Conservation (phyloP, 2,113 vertebrate genomes). For the Phyllopteryx taeniolatus region DNA sequence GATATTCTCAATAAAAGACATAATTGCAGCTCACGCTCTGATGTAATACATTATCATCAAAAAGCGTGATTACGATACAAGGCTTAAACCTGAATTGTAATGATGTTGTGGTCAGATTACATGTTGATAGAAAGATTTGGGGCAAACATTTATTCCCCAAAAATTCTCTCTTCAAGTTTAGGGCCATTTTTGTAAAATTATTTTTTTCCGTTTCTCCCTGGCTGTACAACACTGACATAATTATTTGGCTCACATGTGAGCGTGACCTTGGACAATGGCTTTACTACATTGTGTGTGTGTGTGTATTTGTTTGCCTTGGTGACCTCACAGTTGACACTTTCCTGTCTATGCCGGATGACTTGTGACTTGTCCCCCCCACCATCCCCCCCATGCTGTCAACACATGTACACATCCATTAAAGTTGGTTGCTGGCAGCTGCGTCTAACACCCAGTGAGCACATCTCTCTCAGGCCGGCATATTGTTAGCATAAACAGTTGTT, state of each 20-base stretch:
- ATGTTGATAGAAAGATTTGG: too few relatives aligned
- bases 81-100: too few relatives aligned
- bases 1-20: too few relatives aligned
- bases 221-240: background rate
- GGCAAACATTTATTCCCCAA: background rate
- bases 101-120: too few relatives aligned
- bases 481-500: constrained; percentile 40
- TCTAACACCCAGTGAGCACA: background rate
- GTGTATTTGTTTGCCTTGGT: constrained; percentile 14
- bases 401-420: background rate
- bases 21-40: too few relatives aligned
- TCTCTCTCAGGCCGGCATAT: background rate
- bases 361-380: background rate
- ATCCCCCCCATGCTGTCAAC: background rate
- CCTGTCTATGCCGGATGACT: background rate
- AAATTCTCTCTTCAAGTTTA: background rate
- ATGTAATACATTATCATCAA: too few relatives aligned
- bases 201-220: too few relatives aligned
- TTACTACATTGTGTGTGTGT: background rate
- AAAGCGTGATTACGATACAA: too few relatives aligned
- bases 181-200: background rate
- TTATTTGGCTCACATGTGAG: background rate
- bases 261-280: background rate
- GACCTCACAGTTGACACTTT: background rate
- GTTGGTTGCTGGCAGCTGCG: background rate